A percentile compares a stretch with the other conserved stretches of the same genome.
Conservation (phyloP, 1,140 invertebrate genomes). For the Araneus ventricosus region DNA sequence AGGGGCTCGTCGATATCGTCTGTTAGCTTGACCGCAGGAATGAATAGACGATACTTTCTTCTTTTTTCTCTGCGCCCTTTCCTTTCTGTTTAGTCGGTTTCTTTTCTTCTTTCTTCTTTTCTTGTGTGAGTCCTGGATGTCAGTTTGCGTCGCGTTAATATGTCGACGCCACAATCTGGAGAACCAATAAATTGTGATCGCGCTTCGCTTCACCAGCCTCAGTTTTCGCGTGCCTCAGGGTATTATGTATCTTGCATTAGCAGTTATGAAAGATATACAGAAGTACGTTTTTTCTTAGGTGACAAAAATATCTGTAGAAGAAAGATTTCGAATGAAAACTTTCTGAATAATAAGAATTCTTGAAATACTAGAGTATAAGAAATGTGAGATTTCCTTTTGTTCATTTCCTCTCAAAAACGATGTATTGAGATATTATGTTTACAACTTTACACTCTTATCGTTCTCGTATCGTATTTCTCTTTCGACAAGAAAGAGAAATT, state of each 20-base stretch:
- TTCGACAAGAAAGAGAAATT: too few species aligned
- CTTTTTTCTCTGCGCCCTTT: neutral
- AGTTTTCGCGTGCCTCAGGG: neutral
- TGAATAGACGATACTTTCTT: constrained; percentile 6
- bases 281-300: too few species aligned
- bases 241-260: constrained; percentile 12
- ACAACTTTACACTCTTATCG: too few species aligned
- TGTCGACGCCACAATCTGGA: neutral
- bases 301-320: too few species aligned
- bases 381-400: too few species aligned
- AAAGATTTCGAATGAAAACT: too few species aligned
- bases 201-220: neutral
- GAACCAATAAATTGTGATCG: constrained; percentile 8
- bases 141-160: neutral
- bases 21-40: constrained; percentile 1
- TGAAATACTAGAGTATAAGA: too few species aligned
- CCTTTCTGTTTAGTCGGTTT: neutral
- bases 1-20: neutral
- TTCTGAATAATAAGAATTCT: too few species aligned
- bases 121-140: neutral
- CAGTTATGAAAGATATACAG: neutral
- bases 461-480: too few species aligned
- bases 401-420: too few species aligned
- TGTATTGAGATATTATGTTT: too few species aligned
- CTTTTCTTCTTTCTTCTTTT: constrained; percentile 8